Base-by-base conservation (phyloP, 2,888 invertebrate species). In the Xestia xanthographa region DNA sequence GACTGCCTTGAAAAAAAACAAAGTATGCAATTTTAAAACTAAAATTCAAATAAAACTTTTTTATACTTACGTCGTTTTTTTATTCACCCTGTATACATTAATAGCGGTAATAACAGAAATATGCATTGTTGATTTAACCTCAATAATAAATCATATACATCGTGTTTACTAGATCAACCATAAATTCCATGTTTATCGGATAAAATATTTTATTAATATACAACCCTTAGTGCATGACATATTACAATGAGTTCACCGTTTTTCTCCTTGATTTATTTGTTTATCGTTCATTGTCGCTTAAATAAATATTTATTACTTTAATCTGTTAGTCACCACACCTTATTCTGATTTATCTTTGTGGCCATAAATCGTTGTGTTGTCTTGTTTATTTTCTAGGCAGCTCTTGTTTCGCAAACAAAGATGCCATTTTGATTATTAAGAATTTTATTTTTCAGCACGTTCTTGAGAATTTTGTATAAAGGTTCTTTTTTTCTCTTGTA, bases 251-350 rank as follows among this genome's bases (percentile, higher is more conserved):
- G 66, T 53, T 56, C 69, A 76, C 48, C 68, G 72, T 87, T 79
- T 73, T 72, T 85, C 88, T 82, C 77, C 56, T 9, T 85, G 88
- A 87, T 87, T 81, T 88, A 87, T 87, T 81, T 87, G 85, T 88
- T 88, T 87, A 83, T 86, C 79, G 80, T 63, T 68, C 56, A 82
- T 72, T 79, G 29, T 75, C 82, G 68, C 84, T 87, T 82, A 84
- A 86, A 87, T 87, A 84, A 81, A 79, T 87, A 87, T 87, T 87
- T 87, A 87, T 84, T 82, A 75, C 83, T 84, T 85, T 84, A 84
- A 84, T 84, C 83, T 84, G 85, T 76, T 82, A 81, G 72, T 82
- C 82, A 85, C 85, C 85, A 82, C 85, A 84, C 82, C 84, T 84
- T 83, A 81, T 76, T 84, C 73, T 83, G 85, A 83, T 83, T 83